These are phyloP conservation scores for Harpalus rufipes DNA, from an alignment of 2,888 invertebrate species.

Conservation along the genomic window DNA sequence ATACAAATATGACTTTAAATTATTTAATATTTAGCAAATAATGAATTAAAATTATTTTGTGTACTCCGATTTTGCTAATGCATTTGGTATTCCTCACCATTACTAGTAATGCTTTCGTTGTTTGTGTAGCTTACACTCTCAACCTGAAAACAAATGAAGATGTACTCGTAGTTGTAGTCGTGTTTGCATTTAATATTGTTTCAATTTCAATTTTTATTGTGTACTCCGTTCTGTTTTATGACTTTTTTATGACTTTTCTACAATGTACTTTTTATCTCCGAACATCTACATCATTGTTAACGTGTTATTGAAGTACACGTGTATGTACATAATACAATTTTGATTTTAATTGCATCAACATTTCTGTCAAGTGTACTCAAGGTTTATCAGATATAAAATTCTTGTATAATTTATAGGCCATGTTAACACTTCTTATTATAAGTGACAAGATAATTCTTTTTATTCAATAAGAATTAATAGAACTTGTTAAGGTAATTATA, in stretches of 20 bases:
- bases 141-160: not conserved
- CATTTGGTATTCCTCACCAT: not conserved
- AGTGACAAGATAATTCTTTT: too few relatives aligned
- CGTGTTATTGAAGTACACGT: not conserved
- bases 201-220: constrained; percentile 3
- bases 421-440: not conserved
- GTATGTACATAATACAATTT: not conserved
- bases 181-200: not conserved
- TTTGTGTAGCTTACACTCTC: not conserved
- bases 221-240: not conserved
- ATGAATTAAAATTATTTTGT: too few relatives aligned
- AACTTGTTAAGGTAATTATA: too few relatives aligned
- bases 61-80: too few relatives aligned
- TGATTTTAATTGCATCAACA: not conserved
- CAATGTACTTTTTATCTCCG: not conserved
- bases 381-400: constrained; percentile 3
- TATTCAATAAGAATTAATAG: too few relatives aligned
- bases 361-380: not conserved
- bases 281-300: constrained; percentile 3
- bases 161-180: not conserved
- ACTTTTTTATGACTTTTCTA: constrained; percentile 3
- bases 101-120: not conserved
- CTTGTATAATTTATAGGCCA: not conserved
- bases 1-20: too few relatives aligned
- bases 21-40: too few relatives aligned